phyloP scores from a whole-genome alignment of 92 coral and sea anemone species.

The Porites rus region DNA sequence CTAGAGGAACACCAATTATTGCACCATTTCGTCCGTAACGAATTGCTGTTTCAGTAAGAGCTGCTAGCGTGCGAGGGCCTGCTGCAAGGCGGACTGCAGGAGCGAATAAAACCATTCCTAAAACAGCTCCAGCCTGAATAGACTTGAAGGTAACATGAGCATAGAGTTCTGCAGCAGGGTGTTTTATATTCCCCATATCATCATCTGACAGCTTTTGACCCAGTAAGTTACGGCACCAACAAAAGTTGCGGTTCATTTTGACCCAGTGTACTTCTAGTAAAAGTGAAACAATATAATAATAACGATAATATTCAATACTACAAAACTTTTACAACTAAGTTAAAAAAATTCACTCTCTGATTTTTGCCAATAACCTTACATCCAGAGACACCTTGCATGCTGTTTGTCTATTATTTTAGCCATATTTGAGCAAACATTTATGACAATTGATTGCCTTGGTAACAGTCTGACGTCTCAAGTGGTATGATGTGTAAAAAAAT shows the following conservation, averaged over 20 bases:
- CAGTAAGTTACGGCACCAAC: slow-evolving; percentile 69
- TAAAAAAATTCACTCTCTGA: no score
- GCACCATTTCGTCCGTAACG: slow-evolving; percentile 73
- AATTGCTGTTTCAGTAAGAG: slow-evolving; percentile 64
- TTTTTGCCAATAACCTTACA: no score
- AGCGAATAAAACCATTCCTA: slow-evolving; percentile 71
- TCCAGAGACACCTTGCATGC: no score
- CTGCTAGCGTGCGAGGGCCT: slow-evolving; percentile 69
- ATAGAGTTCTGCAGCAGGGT: slow-evolving; percentile 60
- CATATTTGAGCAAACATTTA: no score
- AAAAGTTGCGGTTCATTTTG: slow-evolving; percentile 61
- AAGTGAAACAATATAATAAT: not conserved
- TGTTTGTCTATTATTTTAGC: no score
- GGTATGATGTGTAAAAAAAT: no score
- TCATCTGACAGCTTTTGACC: slow-evolving; percentile 75
- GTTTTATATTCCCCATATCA: slow-evolving; percentile 59
- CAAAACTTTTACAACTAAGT: not conserved
- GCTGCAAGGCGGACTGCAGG: slow-evolving; percentile 64
- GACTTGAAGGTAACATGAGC: slow-evolving; percentile 75
- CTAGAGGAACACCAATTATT: slow-evolving; percentile 65
- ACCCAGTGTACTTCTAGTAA: not conserved
- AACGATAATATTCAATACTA: not conserved
- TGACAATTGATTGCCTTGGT: no score
- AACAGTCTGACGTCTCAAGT: no score
- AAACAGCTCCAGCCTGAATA: slow-evolving; percentile 71